Evolutionary conservation across 2,113 vertebrate species (phyloP), one percentile per base, ranked within the genome.

Genomic region (Oreotrochilus melanogaster): DNA sequence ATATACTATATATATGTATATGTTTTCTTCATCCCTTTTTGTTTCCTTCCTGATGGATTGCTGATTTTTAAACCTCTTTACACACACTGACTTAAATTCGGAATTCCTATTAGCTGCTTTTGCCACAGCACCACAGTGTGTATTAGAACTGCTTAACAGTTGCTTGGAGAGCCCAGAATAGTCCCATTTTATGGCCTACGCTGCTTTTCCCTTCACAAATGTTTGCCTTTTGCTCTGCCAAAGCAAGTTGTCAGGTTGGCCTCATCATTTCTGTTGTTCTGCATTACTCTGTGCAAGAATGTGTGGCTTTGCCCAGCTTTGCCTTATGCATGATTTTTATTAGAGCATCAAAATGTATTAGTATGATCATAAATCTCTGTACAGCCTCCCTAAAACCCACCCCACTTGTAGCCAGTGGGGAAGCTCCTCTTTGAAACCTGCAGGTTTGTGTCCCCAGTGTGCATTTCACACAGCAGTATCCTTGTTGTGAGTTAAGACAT

Each of bases 381-480:
- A 7, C 35, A 48, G 48, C n/a, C 24, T 83, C 22, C 22, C 33
- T 47, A 18, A 83, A 82, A 43, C 15, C 45, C 30, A 5, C 39
- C n/a, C 0, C 0, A 6, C 48, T 47, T 58, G 33, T 14, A 62
- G 70, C 43, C 45, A 9, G 14, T 16, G 50, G 24, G 23, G n/a
- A 42, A 70, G 12, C 54, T 83, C 11, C 42, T 39, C 13, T 4
- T 4, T 37, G 62, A 56, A 50, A 23, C 13, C 33, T 31, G 15
- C 9, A 13, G 7, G 13, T 51, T 22, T 57, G 47, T 28, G 5
- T 28, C 24, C 35, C 30, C 18, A 6, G 8, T 8, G 12, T 75
- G 18, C 10, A 1, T 67, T 7, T 58, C 25, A 54, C 48, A 6
- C 7, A 8, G 28, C 16, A 4, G 62, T 5, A 0, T 4, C 12